phyloP scores from a whole-genome alignment of 2,113 vertebrate genomes.

The Opisthocomus hoazin region DNA sequence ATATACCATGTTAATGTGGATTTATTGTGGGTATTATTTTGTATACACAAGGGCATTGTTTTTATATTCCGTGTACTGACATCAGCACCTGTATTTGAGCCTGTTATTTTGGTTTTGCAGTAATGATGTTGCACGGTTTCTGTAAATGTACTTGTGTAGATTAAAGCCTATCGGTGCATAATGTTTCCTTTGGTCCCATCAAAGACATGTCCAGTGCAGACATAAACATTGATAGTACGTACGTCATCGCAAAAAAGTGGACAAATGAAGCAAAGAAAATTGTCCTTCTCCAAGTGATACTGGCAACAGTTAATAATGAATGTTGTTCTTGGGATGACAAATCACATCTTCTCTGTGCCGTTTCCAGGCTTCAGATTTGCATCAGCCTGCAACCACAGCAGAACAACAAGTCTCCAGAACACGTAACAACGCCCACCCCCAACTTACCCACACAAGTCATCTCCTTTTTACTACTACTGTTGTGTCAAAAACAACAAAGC shows the following conservation, averaged over 20 bases:
- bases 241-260: background rate
- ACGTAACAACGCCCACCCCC: background rate
- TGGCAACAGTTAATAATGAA: background rate
- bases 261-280: background rate
- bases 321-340: background rate
- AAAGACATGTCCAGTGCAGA: background rate
- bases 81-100: background rate
- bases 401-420: background rate
- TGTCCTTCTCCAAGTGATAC: background rate
- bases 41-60: background rate
- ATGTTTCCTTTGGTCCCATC: background rate
- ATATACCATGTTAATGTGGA: fast-evolving
- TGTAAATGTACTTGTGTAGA: background rate
- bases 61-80: fast-evolving
- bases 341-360: background rate
- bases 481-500: background rate
- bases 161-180: background rate
- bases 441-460: background rate
- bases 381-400: background rate
- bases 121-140: background rate
- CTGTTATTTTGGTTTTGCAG: background rate
- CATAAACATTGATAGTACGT: background rate
- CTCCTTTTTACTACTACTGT: background rate
- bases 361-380: background rate
- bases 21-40: background rate